These are phyloP conservation scores for Neuroterus valhalla DNA, from an alignment of 1,140 invertebrate genomes.

Conservation along the genomic window DNA sequence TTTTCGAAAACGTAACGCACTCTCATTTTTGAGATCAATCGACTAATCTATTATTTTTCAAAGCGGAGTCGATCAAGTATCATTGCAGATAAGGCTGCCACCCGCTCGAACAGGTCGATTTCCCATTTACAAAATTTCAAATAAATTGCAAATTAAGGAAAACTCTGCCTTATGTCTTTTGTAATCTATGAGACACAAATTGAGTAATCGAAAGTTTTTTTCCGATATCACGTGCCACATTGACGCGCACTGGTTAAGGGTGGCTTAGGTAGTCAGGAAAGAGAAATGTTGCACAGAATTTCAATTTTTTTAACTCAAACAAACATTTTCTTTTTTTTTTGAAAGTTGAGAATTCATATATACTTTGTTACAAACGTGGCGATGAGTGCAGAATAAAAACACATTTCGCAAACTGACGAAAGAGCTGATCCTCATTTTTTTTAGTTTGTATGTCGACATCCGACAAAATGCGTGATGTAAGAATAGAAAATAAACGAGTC, in stretches of 20 bases:
- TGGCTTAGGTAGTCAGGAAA: constrained; percentile 62
- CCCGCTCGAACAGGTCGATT: constrained; percentile 3
- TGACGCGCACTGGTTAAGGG: constrained; percentile 65
- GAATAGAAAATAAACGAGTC: neutral
- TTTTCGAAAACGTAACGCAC: constrained; percentile 33
- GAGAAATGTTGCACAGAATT: constrained; percentile 39
- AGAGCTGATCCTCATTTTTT: constrained; percentile 26
- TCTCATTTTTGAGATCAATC: neutral
- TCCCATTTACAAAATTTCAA: neutral
- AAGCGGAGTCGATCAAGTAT: neutral
- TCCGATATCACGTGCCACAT: constrained; percentile 72
- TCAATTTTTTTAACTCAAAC: constrained; percentile 21
- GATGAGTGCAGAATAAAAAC: constrained; percentile 25
- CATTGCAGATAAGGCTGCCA: neutral
- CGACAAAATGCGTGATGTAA: neutral
- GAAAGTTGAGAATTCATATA: neutral
- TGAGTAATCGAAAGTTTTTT: constrained; percentile 54
- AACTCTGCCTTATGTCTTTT: constrained; percentile 41
- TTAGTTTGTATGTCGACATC: constrained; percentile 5
- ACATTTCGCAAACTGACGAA: neutral
- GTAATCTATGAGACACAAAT: constrained; percentile 64
- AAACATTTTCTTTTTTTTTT: neutral
- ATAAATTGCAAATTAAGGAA: constrained; percentile 42
- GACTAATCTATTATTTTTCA: constrained; percentile 4
- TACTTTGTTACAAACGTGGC: constrained; percentile 34